Evolutionary conservation across 2,888 invertebrate genomes (phyloP), one percentile per base, ranked within the genome.

Genomic region (Nowickia ferox): DNA sequence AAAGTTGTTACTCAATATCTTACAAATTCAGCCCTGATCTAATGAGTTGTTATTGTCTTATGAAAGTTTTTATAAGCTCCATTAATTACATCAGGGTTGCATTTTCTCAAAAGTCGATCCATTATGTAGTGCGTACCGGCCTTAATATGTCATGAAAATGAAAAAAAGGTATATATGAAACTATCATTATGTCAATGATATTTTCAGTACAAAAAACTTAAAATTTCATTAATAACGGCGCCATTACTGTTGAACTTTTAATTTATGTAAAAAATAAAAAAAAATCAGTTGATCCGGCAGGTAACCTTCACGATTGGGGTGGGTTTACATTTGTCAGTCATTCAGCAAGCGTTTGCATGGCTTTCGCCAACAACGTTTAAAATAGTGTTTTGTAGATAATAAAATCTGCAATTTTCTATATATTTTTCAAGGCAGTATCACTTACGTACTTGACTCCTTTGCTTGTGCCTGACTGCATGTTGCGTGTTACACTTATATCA

Each of bases 401-500:
- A 79, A 86, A 86, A 82, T 76, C 48, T 59, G 22, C 69, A 71
- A 83, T 79, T 66, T 75, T 81, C 74, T 75, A 75, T 65, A 65
- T 69, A 77, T 63, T 68, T 48, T 59, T 30, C 19, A 75, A n/a
- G 55, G 44, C 48, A 13, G 11, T 30, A 30, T 30, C 30, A 30
- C 30, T 30, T 30, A 30, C 30, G 0, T 6, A 30, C 30, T 30
- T 30, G 30, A 30, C 30, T 30, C 30, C 22, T 48, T 40, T 48
- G 48, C 55, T 63, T 53, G 38, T 57, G 61, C 46, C 69, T 40
- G 51, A 11, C 69, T 81, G 69, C 74, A 78, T 71, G 74, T 83
- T 86, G 85, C 85, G 83, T 86, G 85, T 79, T 79, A 83, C 83
- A 86, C 75, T 85, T 85, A 81, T 57, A 85, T 82, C 71, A 51